Evolutionary conservation across 2,797 vertebrate species (phyloP), one percentile per base, ranked within the genome.

Genomic region (Tapirus indicus): DNA sequence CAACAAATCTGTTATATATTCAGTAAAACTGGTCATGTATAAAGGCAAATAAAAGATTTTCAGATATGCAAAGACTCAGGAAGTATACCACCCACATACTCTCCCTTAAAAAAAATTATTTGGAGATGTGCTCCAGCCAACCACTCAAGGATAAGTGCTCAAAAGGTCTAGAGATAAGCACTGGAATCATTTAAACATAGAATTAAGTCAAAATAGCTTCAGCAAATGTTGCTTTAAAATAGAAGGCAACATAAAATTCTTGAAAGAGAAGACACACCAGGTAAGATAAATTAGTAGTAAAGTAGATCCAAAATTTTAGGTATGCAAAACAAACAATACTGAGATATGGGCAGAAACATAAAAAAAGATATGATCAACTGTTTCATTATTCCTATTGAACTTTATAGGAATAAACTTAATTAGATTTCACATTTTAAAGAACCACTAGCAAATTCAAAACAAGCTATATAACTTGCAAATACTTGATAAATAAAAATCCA

Each of bases 401-500:
- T 77, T 25, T 56, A 62, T 25, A 79, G 25, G 79, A 83, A 88
- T 49, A 92, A 82, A 92, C 60, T 44, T 62, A 71, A 86, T 87
- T 82, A 88, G 69, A 72, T 49, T 84, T 56, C 72, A 78, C 20
- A 84, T 6, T 84, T 56, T 44, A 79, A 92, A 66, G 49, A 58
- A 72, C 11, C n/a, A 92, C 10, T 85, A 72, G 35, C 47, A 78
- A 35, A 84, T 77, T 47, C 20, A 41, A 94, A 94, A 71, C 54
- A 91, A 85, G 17, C 9, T 82, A 82, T 23, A 41, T 66, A 91
- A 87, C 32, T 72, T 86, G 6, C 10, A 94, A 78, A 79, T 72
- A 86, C 9, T 29, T 82, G 68, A 95, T 41, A 68, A 92, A 74
- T 32, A 92, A 79, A 94, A 88, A 69, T 87, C 23, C 79, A 87